phyloP scores from a whole-genome alignment of 2,113 vertebrate species.

The Taxidea taxus region DNA sequence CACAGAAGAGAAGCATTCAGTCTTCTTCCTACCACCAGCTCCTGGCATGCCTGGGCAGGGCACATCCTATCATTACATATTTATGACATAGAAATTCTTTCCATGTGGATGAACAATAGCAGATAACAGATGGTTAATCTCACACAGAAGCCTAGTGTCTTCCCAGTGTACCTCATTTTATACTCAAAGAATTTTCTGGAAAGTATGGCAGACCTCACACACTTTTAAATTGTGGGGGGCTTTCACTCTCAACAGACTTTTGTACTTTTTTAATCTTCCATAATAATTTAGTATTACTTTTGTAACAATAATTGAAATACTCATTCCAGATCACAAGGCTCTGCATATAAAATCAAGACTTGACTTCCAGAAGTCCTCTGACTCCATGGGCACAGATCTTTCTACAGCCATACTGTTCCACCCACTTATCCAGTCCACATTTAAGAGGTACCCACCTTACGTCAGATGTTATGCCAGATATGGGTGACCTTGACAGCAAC shows the following conservation, averaged over 20 bases:
- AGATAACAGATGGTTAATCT: background rate
- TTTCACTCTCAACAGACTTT: background rate
- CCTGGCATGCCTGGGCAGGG: background rate
- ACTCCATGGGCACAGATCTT: background rate
- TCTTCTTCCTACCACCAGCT: background rate
- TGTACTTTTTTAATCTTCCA: background rate
- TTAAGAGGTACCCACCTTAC: background rate
- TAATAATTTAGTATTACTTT: slow-evolving; percentile 17
- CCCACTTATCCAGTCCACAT: background rate
- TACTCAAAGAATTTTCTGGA: background rate
- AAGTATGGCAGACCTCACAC: background rate
- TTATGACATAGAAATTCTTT: background rate
- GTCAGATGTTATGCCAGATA: background rate
- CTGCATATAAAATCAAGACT: background rate
- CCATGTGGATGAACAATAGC: background rate
- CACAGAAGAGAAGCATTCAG: background rate
- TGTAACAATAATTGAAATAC: background rate
- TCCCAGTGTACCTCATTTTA: background rate
- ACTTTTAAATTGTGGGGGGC: background rate
- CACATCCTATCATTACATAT: background rate
- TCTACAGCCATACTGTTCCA: background rate
- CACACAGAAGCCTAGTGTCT: background rate
- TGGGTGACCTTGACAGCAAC: background rate
- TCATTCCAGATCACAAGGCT: background rate
- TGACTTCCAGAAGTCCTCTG: background rate